Evolutionary conservation across 2,888 invertebrate species (phyloP).

Genomic region (Gonocerus acuteangulatus): DNA sequence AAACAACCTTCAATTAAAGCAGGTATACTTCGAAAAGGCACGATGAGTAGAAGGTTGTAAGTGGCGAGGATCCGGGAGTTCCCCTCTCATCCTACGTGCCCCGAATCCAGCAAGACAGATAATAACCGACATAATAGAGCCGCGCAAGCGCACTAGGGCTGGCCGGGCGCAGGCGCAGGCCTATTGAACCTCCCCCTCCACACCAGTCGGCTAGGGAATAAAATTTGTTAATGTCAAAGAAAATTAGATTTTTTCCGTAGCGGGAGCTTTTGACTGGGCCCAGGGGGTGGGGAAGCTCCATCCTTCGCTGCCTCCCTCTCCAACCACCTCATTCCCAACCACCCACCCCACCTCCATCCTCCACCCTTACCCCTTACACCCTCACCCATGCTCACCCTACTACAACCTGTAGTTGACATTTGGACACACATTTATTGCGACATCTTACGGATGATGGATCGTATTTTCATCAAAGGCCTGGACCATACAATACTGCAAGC

Average conservation of each 20-base stretch:
- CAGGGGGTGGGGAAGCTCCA: not conserved
- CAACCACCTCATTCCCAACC: too few species aligned
- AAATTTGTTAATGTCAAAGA: constrained; percentile 34
- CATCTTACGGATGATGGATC: too few species aligned
- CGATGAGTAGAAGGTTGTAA: not conserved
- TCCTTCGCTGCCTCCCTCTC: not conserved
- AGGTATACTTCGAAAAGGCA: not conserved
- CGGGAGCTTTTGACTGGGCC: not conserved
- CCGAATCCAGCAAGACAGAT: too few species aligned
- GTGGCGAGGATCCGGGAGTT: not conserved
- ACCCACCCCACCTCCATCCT: not conserved
- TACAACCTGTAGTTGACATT: too few species aligned
- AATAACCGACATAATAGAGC: not conserved
- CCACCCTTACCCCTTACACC: not conserved
- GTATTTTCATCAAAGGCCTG: too few species aligned
- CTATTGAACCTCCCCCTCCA: constrained; percentile 11
- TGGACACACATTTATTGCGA: too few species aligned
- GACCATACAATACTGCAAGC: too few species aligned
- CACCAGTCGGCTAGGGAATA: not conserved
- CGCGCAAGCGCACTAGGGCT: not conserved
- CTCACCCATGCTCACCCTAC: not conserved
- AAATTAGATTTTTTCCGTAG: constrained; percentile 30
- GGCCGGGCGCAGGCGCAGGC: not conserved
- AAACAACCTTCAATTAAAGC: too few species aligned
- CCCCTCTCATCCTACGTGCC: too few species aligned